Percentiles rank a stretch among this genome's conserved stretches.
These are phyloP conservation scores for Noctua janthe DNA, from an alignment of 2,888 invertebrate genomes.

Conservation along the genomic window DNA sequence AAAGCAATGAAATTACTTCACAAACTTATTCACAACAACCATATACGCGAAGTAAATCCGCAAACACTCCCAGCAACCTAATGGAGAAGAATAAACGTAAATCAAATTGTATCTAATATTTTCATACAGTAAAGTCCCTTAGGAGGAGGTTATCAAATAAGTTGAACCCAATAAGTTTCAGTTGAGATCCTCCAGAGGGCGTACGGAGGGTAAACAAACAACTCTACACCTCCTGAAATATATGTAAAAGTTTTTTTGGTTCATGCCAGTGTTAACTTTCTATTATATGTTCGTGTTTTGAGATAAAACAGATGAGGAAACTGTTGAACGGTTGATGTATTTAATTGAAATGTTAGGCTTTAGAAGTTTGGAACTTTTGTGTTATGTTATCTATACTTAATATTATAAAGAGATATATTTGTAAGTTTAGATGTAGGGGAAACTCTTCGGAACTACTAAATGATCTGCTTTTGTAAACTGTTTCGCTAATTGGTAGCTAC, in stretches of 20 bases:
- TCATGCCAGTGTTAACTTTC: constrained; percentile 49
- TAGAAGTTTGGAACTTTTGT: neutral
- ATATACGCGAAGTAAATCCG: constrained; percentile 12
- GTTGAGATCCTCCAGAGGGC: constrained; percentile 69
- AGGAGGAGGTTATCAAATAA: constrained; percentile 80
- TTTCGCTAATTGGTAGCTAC: too few relatives aligned
- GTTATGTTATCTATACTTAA: too few relatives aligned
- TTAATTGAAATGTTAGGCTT: neutral
- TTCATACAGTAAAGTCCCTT: constrained; percentile 61
- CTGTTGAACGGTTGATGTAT: constrained; percentile 13
- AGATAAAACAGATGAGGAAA: constrained; percentile 34
- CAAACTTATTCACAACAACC: neutral
- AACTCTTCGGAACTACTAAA: too few relatives aligned
- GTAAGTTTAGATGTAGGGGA: too few relatives aligned
- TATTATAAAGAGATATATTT: too few relatives aligned
- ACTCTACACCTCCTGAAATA: constrained; percentile 72
- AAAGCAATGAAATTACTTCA: neutral
- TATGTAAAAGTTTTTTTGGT: constrained; percentile 64
- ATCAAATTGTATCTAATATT: constrained; percentile 65
- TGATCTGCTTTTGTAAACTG: too few relatives aligned
- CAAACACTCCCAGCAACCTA: constrained; percentile 26
- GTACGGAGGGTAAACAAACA: constrained; percentile 67
- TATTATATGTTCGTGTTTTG: constrained; percentile 42
- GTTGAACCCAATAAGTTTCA: constrained; percentile 84
- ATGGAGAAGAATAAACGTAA: constrained; percentile 57